Conservation (phyloP, 2,888 invertebrate genomes). For the Epinotia ramella region DNA sequence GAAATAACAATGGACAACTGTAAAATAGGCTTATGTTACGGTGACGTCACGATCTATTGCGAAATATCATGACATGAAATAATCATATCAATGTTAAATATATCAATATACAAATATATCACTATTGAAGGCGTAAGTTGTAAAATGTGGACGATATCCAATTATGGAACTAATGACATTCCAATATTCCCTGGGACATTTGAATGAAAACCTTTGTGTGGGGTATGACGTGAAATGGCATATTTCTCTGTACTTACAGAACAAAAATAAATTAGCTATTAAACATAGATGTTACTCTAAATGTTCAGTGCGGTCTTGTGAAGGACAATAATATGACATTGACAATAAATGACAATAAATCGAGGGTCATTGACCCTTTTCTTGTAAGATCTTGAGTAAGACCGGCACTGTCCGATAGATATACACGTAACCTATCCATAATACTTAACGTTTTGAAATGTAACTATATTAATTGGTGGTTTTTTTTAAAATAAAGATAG, state of each 20-base stretch:
- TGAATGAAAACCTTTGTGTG: conserved; percentile 26
- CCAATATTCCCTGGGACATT: neutral
- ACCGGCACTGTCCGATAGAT: conserved; percentile 63
- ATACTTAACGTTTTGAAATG: conserved; percentile 76
- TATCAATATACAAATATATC: conserved; percentile 37
- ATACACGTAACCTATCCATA: conserved; percentile 69
- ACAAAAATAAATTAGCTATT: conserved; percentile 43
- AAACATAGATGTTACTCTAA: conserved; percentile 46
- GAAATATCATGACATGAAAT: conserved; percentile 56
- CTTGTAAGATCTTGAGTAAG: conserved; percentile 47
- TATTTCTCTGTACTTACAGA: conserved; percentile 33
- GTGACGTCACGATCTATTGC: conserved; percentile 26
- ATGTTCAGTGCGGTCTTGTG: conserved; percentile 51
- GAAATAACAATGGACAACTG: neutral
- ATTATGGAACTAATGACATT: conserved; percentile 22
- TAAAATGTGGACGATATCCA: conserved; percentile 23
- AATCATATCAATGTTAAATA: conserved; percentile 54
- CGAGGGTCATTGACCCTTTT: conserved; percentile 38
- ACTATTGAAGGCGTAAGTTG: conserved; percentile 8
- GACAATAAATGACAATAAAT: conserved; percentile 54
- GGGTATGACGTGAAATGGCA: conserved; percentile 49
- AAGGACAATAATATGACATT: conserved; percentile 49
- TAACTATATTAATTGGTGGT: conserved; percentile 78
- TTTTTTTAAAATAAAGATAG: conserved; percentile 82
- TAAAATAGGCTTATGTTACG: neutral